Base-by-base conservation (phyloP, 2,113 vertebrate species). In the Gyps fulvus region DNA sequence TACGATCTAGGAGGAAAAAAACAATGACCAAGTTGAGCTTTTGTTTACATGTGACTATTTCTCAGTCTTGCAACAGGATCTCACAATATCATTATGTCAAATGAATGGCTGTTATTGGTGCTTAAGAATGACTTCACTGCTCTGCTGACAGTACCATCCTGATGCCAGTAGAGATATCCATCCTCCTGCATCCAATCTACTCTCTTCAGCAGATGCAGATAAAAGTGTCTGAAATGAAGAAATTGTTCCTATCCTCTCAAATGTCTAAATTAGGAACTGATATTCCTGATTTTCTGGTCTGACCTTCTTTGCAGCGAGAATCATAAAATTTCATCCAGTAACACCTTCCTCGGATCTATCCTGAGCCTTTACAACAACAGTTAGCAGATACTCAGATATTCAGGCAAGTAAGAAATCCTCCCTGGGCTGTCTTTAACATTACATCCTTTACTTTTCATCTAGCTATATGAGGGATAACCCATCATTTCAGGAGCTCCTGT, bases 1-100 rank as follows among this genome's bases (percentile, higher is more conserved):
- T 65, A 34, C 10, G 11, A 66, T 57, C 22, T 20, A 43, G 11
- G 9, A 42, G 45, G 10, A 13, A 50, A 67, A 80, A 82, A 21
- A 4, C 21, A 40, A 36, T 25, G 15, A 22, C 2, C 1, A 7
- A 34, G 2, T 7, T n/a, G 9, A 67, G 13, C 5, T 23, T 76
- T 80, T 54, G 1, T 80, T 91, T 26, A 23, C 6, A 9, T 45
- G 27, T 50, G 57, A n/a, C 12, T 69, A 2, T 23, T 47, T 91
- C 63, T 55, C 31, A 9, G 19, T n/a, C 29, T 87, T 73, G 16
- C 10, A 89, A 38, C 23, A 55, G 6, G 3, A 2, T 79, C 3
- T 71, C 27, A 26, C 21, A 25, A 7, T 55, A 52, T 50, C 2
- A 2, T 57, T 38, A 18, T 25, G 4, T 14, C 19, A 83, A 42